Percentiles rank a stretch among this genome's conserved stretches.
Evolutionary conservation across 2,113 vertebrate genomes (phyloP).

Genomic region (Maccullochella peelii): DNA sequence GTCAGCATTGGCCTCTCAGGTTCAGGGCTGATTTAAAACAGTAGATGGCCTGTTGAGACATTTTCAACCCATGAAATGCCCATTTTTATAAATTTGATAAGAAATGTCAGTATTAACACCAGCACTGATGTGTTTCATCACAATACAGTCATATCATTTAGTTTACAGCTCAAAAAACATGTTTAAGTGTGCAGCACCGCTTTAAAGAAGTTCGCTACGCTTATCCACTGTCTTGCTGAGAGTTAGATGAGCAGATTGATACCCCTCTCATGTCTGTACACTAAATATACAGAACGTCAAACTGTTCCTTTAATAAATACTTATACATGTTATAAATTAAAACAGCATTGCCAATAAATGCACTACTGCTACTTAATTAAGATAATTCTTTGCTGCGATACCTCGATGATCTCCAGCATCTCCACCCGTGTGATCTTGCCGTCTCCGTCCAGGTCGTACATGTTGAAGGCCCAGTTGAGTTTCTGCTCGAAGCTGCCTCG

Average conservation of each 20-base stretch:
- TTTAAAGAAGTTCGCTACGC: too few relatives aligned
- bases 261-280: neutral
- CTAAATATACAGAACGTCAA: neutral
- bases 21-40: too few relatives aligned
- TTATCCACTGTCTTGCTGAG: neutral
- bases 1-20: too few relatives aligned
- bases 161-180: too few relatives aligned
- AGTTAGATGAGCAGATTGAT: neutral
- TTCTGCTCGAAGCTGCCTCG: constrained; percentile 99
- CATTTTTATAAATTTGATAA: too few relatives aligned
- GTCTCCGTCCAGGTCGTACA: constrained; percentile 98
- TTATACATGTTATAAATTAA: too few relatives aligned
- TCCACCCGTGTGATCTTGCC: constrained; percentile 99
- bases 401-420: constrained; percentile 99
- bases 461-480: constrained; percentile 99
- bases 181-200: too few relatives aligned
- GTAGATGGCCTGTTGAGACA: too few relatives aligned
- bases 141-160: too few relatives aligned
- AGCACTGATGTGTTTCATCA: too few relatives aligned
- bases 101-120: too few relatives aligned
- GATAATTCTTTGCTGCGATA: constrained; percentile 69
- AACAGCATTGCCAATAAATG: neutral
- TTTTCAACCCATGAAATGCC: too few relatives aligned
- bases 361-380: neutral
- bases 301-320: neutral